Conservation (phyloP, 2,113 vertebrate genomes). For the Bubo blakistoni region DNA sequence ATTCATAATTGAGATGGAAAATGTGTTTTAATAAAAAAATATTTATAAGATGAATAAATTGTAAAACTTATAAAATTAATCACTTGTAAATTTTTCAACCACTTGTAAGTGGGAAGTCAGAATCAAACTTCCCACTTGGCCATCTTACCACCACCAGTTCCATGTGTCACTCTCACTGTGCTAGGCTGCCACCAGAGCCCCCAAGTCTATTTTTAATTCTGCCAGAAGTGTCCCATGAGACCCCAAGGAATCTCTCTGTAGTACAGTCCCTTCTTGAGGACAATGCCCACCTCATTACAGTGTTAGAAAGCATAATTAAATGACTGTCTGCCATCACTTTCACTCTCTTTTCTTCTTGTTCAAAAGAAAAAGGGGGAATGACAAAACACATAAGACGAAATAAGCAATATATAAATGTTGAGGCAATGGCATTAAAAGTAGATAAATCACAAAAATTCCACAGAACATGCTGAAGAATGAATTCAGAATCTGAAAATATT, state of each 20-base stretch:
- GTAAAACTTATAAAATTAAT: not conserved
- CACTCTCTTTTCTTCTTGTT: not conserved
- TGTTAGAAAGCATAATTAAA: not conserved
- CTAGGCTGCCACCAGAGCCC: not conserved
- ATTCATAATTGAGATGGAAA: not conserved
- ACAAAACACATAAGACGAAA: not conserved
- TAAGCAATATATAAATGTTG: not conserved
- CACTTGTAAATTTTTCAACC: not conserved
- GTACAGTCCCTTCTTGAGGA: not conserved
- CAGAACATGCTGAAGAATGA: not conserved
- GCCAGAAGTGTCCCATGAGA: not conserved
- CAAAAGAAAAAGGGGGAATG: not conserved
- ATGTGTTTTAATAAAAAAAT: not conserved
- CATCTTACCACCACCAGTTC: not conserved
- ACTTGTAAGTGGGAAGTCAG: not conserved
- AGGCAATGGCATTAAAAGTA: not conserved
- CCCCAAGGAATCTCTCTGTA: not conserved
- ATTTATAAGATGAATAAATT: not conserved
- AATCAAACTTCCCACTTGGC: not conserved
- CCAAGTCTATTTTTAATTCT: not conserved
- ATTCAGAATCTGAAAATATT: not conserved
- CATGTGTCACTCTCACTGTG: fast-evolving
- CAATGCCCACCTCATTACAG: not conserved
- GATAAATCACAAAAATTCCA: not conserved
- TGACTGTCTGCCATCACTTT: not conserved